Percentiles rank a stretch among this genome's conserved stretches.
These are phyloP conservation scores for Sebastes elongatus DNA, from an alignment of 2,797 vertebrate species.

Conservation along the genomic window DNA sequence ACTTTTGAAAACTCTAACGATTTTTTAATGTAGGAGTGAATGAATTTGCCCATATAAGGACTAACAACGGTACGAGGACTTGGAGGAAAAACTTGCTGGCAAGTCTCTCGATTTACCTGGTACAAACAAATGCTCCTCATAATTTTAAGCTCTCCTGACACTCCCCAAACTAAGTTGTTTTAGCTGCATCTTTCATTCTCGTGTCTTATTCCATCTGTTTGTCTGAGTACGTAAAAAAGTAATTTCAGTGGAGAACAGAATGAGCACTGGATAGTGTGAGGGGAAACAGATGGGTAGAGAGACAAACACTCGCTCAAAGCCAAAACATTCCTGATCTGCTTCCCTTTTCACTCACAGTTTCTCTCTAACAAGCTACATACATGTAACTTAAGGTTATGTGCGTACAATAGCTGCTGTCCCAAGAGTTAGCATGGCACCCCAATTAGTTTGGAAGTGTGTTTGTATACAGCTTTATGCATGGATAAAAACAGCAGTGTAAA, in stretches of 20 bases:
- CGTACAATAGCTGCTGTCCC: slow-evolving; percentile 12
- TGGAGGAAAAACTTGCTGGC: neutral
- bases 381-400: slow-evolving; percentile 33
- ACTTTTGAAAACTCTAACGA: slow-evolving; percentile 31
- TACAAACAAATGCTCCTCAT: slow-evolving; percentile 3
- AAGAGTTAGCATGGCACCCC: slow-evolving; percentile 20
- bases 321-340: slow-evolving; percentile 16
- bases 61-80: neutral
- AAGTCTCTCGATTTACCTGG: neutral
- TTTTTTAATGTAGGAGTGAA: slow-evolving; percentile 38
- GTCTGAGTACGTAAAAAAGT: slow-evolving; percentile 7
- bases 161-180: neutral
- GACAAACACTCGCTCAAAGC: slow-evolving; percentile 29
- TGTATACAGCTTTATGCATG: slow-evolving; percentile 33
- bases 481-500: slow-evolving; percentile 37
- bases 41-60: neutral
- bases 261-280: neutral
- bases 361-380: slow-evolving; percentile 40
- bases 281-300: slow-evolving; percentile 24
- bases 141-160: neutral
- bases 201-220: slow-evolving; percentile 27
- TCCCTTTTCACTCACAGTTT: slow-evolving; percentile 8
- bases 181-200: neutral
- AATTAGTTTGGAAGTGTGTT: slow-evolving; percentile 40
- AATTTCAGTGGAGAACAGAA: slow-evolving; percentile 14